Evolutionary conservation across 2,797 vertebrate genomes (phyloP), one percentile per base, ranked within the genome.

Genomic region (Oceanodroma leucorhoa): DNA sequence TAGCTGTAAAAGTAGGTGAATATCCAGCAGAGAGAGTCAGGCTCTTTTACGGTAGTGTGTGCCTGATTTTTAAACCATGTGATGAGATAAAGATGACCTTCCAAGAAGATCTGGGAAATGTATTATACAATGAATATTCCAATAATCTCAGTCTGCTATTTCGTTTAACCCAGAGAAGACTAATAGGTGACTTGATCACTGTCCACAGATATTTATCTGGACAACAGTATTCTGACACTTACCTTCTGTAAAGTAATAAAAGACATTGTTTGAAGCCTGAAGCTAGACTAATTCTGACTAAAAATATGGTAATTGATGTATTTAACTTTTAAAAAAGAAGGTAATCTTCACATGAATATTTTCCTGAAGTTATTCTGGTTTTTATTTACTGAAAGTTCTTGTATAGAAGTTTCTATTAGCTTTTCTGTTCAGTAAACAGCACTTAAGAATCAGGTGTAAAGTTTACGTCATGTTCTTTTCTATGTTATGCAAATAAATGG

Each of bases 31-130:
- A 17, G 7, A 58, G 7, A 71, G 2, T 40, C 1, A 4, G 15
- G 2, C 0, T n/a, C 4, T 72, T 87, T 77, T 73, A 54, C 1
- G 2, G 14, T 34, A 69, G 3, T 9, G 6, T 51, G 19, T 46
- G 5, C 7, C 30, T 34, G 32, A 72, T 51, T 71, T 67, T 80
- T 70, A 40, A 83, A 83, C 79, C 1, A 0, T 36, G 17, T 38
- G 3, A n/a, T 58, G 20, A 67, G 9, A 41, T 79, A 71, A 85
- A 66, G 21, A 38, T 22, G 16, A 64, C n/a, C 17, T 91, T 91
- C 34, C 38, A 80, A 43, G 60, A 69, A 80, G 14, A 10, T 64
- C 22, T 72, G 53, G 50, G 43, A 90, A 82, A 78, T 48, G 24
- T 24, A 57, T 40, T 11, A 70, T 40, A 23, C 9, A 90, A 69